Evolutionary conservation across 2,888 invertebrate species (phyloP), one percentile per base, ranked within the genome.

Genomic region (Pseudeuparius sepicola): DNA sequence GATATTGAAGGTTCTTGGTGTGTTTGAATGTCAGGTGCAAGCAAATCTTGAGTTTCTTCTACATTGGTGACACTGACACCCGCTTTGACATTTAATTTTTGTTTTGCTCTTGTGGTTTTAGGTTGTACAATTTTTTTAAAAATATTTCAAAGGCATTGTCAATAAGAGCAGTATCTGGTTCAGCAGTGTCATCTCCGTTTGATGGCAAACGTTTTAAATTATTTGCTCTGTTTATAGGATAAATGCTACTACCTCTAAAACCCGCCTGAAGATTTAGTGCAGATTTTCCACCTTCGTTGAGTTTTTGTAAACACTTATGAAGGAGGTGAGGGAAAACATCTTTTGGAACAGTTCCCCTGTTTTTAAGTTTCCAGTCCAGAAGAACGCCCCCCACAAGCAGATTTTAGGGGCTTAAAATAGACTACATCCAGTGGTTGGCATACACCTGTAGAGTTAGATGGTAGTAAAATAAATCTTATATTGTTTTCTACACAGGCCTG

Each of bases 381-480:
- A 54, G 33, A 9, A 48, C 39, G 31, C 41, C 36, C 29, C 49
- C 34, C 54, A n/a, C 53, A 55, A 29, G 37, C 44, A 34, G 9
- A 42, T 36, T 53, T 55, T 33, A 48, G 35, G 13, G 47, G 48
- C 29, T 34, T 26, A 39, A 51, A 54, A 38, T 45, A 48, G 13
- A 46, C 43, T 18, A 56, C 48, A 37, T 57, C 53, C 15, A 57
- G 44, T 14, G 50, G 50, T 37, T 53, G 54, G n/a, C 40, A 36
- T 20, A 55, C 23, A 33, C 53, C 47, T 9, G 52, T 53, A 12
- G 43, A 36, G 39, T 53, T 53, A 20, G 49, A 42, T 28, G 49
- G 51, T 13, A 55, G 37, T 28, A 47, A 49, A 15, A 52, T 41
- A 44, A 57, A 57, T 14, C 27, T 33, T 31, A 57, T 56, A 41